Evolutionary conservation across 2,113 vertebrate genomes (phyloP), one percentile per base, ranked within the genome.

Genomic region (Laterallus jamaicensis): DNA sequence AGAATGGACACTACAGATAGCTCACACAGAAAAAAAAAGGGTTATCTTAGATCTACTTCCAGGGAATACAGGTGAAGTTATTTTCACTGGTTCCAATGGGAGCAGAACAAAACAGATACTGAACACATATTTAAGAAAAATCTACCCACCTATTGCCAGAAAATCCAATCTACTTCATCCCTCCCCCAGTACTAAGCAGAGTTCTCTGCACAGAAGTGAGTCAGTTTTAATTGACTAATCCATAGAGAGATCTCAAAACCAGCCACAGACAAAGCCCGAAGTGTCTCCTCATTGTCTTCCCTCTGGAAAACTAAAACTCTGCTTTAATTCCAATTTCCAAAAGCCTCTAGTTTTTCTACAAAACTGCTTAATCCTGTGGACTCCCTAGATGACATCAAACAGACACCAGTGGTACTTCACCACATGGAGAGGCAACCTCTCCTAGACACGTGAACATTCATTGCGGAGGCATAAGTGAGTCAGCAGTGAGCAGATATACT

Each of bases 211-310:
- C 40, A 75, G 56, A 70, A 93, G 6, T 92, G 86, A 95, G 42
- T 93, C 60, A 94, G 74, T 83, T 88, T 47, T 83, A 93, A 70
- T 59, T 92, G 63, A 77, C 68, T 90, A 88, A 83, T 92, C 78
- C 1, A 0, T 37, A 50, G 49, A 77, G 20, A 76, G 40, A 74
- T 44, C 44, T 52, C 26, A 59, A 86, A 94, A 71, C 24, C 37
- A 56, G 42, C 49, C 47, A 60, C 22, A 84, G 15, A 44, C 24
- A 90, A 80, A 80, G 29, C 37, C 35, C 56, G 47, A 59, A 52
- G 49, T 88, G 10, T 19, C n/a, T 88, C 47, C 20, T 73, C 40
- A 63, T 21, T 68, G 17, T 67, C 60, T 95, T 63, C 32, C 21
- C 29, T 80, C 49, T 35, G 52, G 67, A 82, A 86, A 26, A 86